Conservation (phyloP, 2,113 vertebrate genomes). For the Psephotus haematonotus region DNA sequence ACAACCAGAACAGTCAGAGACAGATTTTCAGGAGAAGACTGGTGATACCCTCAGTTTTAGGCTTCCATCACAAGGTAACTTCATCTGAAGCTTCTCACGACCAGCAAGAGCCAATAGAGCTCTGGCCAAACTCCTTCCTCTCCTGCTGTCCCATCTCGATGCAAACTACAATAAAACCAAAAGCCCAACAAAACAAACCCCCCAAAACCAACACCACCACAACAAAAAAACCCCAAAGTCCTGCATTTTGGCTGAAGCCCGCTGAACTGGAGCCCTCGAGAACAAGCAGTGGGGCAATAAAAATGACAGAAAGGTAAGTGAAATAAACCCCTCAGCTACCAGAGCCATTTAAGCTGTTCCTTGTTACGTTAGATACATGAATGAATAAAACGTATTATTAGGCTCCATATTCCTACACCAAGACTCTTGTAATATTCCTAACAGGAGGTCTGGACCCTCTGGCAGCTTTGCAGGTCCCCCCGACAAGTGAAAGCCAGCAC, state of each 20-base stretch:
- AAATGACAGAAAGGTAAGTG: neutral
- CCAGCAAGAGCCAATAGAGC: neutral
- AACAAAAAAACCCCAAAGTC: neutral
- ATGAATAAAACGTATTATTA: neutral
- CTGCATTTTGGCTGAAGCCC: neutral
- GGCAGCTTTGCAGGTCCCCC: neutral
- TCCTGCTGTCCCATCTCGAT: neutral
- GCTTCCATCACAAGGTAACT: neutral
- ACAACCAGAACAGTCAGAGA: neutral
- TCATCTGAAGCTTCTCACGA: neutral
- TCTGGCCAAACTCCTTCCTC: neutral
- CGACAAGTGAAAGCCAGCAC: neutral
- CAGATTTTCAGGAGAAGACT: neutral
- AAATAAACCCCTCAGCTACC: neutral
- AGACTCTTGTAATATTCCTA: neutral
- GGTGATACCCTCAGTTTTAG: neutral
- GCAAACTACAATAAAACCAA: neutral
- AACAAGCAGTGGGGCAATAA: neutral
- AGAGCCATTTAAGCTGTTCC: neutral
- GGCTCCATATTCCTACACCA: neutral
- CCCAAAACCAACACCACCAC: neutral
- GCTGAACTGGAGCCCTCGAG: fast-evolving
- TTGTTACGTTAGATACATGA: neutral
- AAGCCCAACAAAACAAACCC: neutral
- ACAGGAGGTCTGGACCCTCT: neutral